Percentiles rank a stretch among this genome's conserved stretches.
Evolutionary conservation across 2,113 vertebrate species (phyloP).

Genomic region (Lophotis ruficrista): DNA sequence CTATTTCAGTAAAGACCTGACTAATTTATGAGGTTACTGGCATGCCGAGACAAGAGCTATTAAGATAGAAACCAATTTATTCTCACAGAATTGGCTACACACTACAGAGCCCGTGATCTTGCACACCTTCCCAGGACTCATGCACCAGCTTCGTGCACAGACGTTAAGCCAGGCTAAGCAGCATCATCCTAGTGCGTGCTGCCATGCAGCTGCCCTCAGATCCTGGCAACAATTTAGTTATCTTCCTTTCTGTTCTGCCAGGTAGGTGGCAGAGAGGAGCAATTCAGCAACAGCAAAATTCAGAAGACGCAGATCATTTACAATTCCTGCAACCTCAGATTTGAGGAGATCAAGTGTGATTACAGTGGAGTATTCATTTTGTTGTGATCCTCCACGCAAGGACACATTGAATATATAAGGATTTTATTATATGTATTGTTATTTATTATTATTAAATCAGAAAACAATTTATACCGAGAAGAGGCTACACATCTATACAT

Average conservation of each 20-base stretch:
- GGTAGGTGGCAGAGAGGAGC: slow-evolving; percentile 32
- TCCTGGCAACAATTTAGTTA: background rate
- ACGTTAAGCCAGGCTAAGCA: background rate
- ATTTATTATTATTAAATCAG: background rate
- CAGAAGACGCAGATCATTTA: fast-evolving
- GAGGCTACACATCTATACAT: background rate
- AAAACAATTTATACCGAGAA: background rate
- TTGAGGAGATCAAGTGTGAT: background rate
- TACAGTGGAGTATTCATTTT: background rate
- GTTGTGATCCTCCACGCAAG: background rate
- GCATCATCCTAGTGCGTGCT: fast-evolving
- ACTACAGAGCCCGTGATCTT: background rate
- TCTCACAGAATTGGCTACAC: background rate
- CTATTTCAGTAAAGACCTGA: background rate
- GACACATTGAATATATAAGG: fast-evolving
- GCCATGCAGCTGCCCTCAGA: fast-evolving
- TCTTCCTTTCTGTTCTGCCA: background rate
- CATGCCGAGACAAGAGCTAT: background rate
- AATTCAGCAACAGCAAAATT: background rate
- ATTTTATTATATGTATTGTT: background rate
- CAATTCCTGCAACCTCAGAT: background rate
- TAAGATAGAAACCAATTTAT: background rate
- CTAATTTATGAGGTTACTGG: background rate
- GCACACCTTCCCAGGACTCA: background rate
- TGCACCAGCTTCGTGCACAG: background rate